Conservation (phyloP, 2,797 vertebrate genomes). For the Sebastes taczanowskii region DNA sequence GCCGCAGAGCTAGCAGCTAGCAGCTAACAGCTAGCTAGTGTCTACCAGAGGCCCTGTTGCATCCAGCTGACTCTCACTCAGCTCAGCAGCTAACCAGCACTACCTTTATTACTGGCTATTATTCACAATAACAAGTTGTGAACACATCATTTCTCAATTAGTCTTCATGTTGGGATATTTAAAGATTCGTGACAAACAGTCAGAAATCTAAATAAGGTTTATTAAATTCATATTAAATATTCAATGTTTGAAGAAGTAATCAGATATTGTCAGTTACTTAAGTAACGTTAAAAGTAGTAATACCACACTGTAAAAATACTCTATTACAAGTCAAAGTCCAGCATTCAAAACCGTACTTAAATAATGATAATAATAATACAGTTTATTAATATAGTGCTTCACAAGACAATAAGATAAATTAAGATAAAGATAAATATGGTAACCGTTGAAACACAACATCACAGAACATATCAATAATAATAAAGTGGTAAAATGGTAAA, state of each 20-base stretch:
- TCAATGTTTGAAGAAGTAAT: not conserved
- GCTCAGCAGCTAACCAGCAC: no score
- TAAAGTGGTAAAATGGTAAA: no score
- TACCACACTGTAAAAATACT: not conserved
- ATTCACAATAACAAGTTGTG: no score
- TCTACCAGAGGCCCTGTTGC: slow-evolving; percentile 21
- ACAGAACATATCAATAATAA: no score
- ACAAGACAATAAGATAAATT: no score
- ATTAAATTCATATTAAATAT: not conserved
- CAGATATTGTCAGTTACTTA: no score
- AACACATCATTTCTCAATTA: no score
- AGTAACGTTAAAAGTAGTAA: not conserved
- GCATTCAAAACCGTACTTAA: no score
- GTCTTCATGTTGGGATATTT: not conserved
- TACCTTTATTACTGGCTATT: fast-evolving
- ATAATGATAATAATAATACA: no score
- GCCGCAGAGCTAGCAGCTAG: not conserved
- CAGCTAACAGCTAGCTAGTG: not conserved
- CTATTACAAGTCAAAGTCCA: not conserved
- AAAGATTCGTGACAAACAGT: not conserved
- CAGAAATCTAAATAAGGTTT: not conserved
- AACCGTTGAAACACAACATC: no score
- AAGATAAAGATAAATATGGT: no score
- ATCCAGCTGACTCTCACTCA: not conserved
- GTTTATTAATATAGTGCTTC: no score